Evolutionary conservation across 2,113 vertebrate genomes (phyloP).

Genomic region (Urocynchramus pylzowi): DNA sequence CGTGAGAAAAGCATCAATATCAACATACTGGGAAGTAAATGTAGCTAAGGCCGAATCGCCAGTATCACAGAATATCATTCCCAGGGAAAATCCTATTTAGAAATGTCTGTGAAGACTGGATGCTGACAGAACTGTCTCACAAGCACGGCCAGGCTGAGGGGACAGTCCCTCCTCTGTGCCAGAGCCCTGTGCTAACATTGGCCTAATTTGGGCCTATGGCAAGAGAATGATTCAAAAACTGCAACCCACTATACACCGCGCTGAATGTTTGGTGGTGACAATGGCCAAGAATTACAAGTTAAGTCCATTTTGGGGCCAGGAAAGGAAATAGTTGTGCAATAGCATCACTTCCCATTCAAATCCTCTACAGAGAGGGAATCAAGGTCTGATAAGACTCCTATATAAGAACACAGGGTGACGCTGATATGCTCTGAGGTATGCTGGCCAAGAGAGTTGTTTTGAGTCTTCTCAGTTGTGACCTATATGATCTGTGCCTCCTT

Average conservation of each 20-base stretch:
- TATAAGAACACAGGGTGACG: not conserved
- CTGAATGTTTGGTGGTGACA: not conserved
- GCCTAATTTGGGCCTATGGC: not conserved
- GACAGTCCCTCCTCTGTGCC: not conserved
- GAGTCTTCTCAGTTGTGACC: not conserved
- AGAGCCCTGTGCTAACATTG: not conserved
- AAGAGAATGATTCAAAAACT: not conserved
- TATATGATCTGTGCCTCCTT: not conserved
- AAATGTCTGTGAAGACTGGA: not conserved
- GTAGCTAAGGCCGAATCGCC: not conserved
- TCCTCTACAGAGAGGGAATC: not conserved
- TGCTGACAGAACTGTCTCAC: not conserved
- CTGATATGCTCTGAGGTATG: not conserved
- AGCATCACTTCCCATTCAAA: constrained; percentile 22
- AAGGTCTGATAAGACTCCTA: not conserved
- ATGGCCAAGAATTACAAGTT: constrained; percentile 41
- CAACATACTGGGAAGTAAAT: not conserved
- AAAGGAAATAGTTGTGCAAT: constrained; percentile 47
- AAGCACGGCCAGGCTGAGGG: not conserved
- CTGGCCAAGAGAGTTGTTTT: not conserved
- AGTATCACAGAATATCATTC: not conserved
- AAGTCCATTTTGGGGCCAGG: not conserved
- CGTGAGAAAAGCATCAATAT: not conserved
- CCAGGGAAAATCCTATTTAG: not conserved
- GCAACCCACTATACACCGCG: not conserved